Conservation (phyloP, 92 coral and sea anemone genomes). For the Ricordea florida region DNA sequence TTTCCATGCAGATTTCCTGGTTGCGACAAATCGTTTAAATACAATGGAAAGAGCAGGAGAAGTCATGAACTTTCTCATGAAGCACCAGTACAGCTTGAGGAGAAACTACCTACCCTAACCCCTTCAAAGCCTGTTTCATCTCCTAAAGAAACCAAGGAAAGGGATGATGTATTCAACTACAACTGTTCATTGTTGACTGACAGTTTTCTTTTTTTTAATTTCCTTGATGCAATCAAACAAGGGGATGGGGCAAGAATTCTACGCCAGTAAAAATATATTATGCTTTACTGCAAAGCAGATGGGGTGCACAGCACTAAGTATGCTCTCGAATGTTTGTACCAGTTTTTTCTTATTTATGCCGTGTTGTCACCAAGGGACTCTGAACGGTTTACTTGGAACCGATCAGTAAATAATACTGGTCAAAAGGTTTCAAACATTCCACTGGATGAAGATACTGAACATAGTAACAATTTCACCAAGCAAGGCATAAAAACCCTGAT, state of each 20-base stretch:
- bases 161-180: conserved; percentile 63
- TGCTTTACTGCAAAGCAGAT: conserved; percentile 64
- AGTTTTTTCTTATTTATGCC: conserved; percentile 38
- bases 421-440: conserved; percentile 59
- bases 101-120: neutral
- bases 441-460: conserved; percentile 57
- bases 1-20: conserved; percentile 68
- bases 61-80: conserved; percentile 59
- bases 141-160: neutral
- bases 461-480: conserved; percentile 64
- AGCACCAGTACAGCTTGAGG: conserved; percentile 53
- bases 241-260: conserved; percentile 59
- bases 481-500: conserved; percentile 63
- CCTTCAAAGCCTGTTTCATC: neutral
- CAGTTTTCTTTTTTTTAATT: conserved; percentile 50
- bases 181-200: conserved; percentile 45
- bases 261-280: conserved; percentile 40
- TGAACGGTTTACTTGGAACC: conserved; percentile 64
- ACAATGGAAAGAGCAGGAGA: conserved; percentile 59
- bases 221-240: conserved; percentile 56
- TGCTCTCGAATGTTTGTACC: conserved; percentile 58
- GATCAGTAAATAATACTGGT: conserved; percentile 50
- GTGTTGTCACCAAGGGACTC: conserved; percentile 57
- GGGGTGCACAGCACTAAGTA: conserved; percentile 43
- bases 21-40: conserved; percentile 61